These are phyloP conservation scores for Plagiodera versicolora DNA, from an alignment of 2,888 invertebrate genomes.

Conservation along the genomic window DNA sequence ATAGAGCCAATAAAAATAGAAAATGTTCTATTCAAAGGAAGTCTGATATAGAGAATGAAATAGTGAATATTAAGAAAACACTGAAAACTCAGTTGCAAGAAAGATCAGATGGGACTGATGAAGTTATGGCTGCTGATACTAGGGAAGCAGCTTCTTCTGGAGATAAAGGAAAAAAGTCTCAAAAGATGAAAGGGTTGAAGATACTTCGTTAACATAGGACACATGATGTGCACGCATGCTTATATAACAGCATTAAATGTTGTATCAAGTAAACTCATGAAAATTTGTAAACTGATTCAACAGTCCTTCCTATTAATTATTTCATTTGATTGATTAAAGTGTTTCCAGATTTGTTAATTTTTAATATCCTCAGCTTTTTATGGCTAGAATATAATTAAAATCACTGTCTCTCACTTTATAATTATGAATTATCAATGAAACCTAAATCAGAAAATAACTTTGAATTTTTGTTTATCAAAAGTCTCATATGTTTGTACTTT, in stretches of 20 bases:
- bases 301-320: too few species aligned
- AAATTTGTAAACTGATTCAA: too few species aligned
- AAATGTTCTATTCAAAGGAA: constrained; percentile 78
- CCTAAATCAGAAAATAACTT: too few species aligned
- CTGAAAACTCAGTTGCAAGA: constrained; percentile 74
- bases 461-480: too few species aligned
- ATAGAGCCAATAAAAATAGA: constrained; percentile 83
- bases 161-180: constrained; percentile 55
- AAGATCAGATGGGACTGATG: constrained; percentile 75
- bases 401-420: too few species aligned
- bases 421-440: too few species aligned
- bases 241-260: not conserved
- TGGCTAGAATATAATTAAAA: too few species aligned
- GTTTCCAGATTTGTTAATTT: too few species aligned
- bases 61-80: constrained; percentile 84
- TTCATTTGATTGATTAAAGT: too few species aligned
- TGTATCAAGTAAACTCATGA: not conserved
- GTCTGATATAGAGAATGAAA: constrained; percentile 84
- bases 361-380: too few species aligned
- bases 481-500: too few species aligned
- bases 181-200: constrained; percentile 40
- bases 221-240: constrained; percentile 12
- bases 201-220: constrained; percentile 33
- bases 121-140: constrained; percentile 77
- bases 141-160: constrained; percentile 63